Conservation (phyloP, 2,888 invertebrate species). For the Magallana nippona region DNA sequence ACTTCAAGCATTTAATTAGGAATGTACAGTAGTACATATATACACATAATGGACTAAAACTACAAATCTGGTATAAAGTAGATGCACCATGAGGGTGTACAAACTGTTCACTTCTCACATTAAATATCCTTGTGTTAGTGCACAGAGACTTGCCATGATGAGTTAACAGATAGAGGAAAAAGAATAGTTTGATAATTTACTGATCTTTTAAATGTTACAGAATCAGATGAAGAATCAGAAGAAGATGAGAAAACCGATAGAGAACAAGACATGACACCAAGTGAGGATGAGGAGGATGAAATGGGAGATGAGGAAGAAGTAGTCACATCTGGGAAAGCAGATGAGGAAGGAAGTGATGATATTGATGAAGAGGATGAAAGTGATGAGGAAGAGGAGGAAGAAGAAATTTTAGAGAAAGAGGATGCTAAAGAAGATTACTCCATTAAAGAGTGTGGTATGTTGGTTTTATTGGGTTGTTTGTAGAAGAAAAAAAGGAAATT, state of each 20-base stretch:
- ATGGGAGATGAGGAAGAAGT: slow-evolving; percentile 38
- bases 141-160: no score
- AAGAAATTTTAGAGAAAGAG: slow-evolving; percentile 49
- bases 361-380: slow-evolving; percentile 7
- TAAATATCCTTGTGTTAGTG: no score
- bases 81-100: no score
- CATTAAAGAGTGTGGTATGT: slow-evolving; percentile 41
- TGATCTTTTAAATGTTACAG: slow-evolving; percentile 1
- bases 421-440: slow-evolving; percentile 48
- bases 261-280: background rate
- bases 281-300: slow-evolving; percentile 10
- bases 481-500: background rate
- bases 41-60: no score
- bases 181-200: no score
- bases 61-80: no score
- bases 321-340: slow-evolving; percentile 45
- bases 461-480: background rate
- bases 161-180: no score
- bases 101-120: no score
- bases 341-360: slow-evolving; percentile 37
- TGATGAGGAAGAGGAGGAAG: slow-evolving; percentile 40
- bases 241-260: slow-evolving; percentile 43
- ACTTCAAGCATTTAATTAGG: no score
- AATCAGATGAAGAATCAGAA: slow-evolving; percentile 47
- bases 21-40: no score